Base-by-base conservation (phyloP, 2,888 invertebrate species). In the Conchocele bisecta region DNA sequence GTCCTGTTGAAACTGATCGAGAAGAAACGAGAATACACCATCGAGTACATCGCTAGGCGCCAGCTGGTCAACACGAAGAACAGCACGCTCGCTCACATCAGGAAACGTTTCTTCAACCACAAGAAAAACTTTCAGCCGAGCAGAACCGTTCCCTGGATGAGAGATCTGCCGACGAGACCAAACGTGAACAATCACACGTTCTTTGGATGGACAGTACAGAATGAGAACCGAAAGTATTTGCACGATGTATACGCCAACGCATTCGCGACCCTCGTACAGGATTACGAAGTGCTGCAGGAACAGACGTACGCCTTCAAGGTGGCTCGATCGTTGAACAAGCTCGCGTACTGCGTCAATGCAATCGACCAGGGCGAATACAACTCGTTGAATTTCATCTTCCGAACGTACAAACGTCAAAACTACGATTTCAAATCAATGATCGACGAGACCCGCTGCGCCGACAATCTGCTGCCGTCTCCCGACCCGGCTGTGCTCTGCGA, bases 341-440 rank as follows among this genome's bases (percentile, higher is more conserved):
- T 61, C 3, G 28, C 33, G 20, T 61, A 51, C 28, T 29, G 29
- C 13, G 33, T 51, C 3, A 61, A 61, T 28, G 51, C 51, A 11
- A 61, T 61, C 20, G 61, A 61, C 41, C 31, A 33, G 17, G 61
- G 61, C 20, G 61, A 61, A 33, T 61, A 39, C 24, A 61, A 61
- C 41, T 51, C 61, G n/a, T 41, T 61, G 31, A 61, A 61, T 51
- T 61, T 61, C 29, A 20, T 61, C 29, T 61, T 61, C 13, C 39
- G 41, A 39, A 61, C 53, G 7, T 61, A 51, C 41, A 26, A 20
- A 7, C 39, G n/a, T n/a, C 51, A 61, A 26, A 26, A 41, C 0
- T 61, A 51, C 22, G 29, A 28, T 13, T 61, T 61, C 33, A 33
- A 61, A 24, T 9, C 17, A 15, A 51, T 51, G 51, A 61, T 51